Conservation (phyloP, 2,888 invertebrate species). For the Drosophila kambysellisi region DNA sequence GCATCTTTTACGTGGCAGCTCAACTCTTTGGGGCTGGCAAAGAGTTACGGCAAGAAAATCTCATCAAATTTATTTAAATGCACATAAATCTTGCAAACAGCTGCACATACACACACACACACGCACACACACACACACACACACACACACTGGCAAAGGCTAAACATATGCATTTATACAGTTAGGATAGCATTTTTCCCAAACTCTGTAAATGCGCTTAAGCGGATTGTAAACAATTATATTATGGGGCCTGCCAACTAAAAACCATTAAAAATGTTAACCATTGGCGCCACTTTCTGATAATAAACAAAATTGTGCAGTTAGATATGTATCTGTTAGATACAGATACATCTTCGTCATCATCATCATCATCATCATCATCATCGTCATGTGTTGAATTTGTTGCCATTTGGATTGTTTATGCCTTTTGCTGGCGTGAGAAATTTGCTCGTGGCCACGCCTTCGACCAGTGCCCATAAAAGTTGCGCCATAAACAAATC, state of each 20-base stretch:
- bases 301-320: slow-evolving; percentile 66
- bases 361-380: neutral
- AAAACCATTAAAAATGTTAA: slow-evolving; percentile 67
- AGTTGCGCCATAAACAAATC: slow-evolving; percentile 52
- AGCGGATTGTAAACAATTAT: slow-evolving; percentile 64
- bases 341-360: slow-evolving; percentile 10
- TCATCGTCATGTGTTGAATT: slow-evolving; percentile 26
- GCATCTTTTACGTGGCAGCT: slow-evolving; percentile 74
- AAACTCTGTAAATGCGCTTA: slow-evolving; percentile 41
- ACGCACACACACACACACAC: slow-evolving; percentile 3
- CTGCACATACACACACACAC: slow-evolving; percentile 36
- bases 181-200: slow-evolving; percentile 22
- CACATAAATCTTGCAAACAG: slow-evolving; percentile 71
- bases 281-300: slow-evolving; percentile 82
- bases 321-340: slow-evolving; percentile 34
- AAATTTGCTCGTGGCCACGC: slow-evolving; percentile 61
- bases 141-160: neutral
- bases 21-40: slow-evolving; percentile 45
- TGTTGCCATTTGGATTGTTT: slow-evolving; percentile 58
- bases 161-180: slow-evolving; percentile 21
- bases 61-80: slow-evolving; percentile 80
- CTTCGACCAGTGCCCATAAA: slow-evolving; percentile 62
- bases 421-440: slow-evolving; percentile 67
- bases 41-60: slow-evolving; percentile 67
- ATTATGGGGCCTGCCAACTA: slow-evolving; percentile 33